Conservation (phyloP, 2,888 invertebrate genomes). For the Eupithecia tripunctaria region DNA sequence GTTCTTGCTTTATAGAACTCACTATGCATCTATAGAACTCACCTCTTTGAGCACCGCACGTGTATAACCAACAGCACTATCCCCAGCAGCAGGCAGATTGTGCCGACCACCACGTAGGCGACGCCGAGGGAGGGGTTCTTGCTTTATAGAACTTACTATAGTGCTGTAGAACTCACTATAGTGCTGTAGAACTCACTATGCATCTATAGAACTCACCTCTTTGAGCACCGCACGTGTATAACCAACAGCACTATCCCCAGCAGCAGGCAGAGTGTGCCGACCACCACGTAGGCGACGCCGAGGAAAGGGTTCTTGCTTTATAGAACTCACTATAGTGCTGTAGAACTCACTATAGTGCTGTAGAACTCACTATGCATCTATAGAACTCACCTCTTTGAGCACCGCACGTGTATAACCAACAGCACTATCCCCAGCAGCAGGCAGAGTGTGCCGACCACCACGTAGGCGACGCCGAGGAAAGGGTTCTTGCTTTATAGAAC, state of each 20-base stretch:
- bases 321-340: no score
- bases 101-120: constrained; percentile 98
- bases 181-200: no score
- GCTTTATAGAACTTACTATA: constrained; percentile 61
- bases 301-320: constrained; percentile 98
- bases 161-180: no score
- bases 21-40: no score
- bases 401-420: constrained; percentile 97
- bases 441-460: constrained; percentile 98
- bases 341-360: no score
- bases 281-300: constrained; percentile 98
- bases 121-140: constrained; percentile 99
- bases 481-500: constrained; percentile 92
- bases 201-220: constrained; percentile 86
- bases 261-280: constrained; percentile 96
- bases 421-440: constrained; percentile 95
- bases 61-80: constrained; percentile 97
- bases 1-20: no score
- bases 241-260: constrained; percentile 96
- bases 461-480: constrained; percentile 98
- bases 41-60: constrained; percentile 98
- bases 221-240: constrained; percentile 98
- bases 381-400: constrained; percentile 93
- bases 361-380: no score
- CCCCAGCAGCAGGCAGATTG: constrained; percentile 95